Base-by-base conservation (phyloP, 1,140 invertebrate species). In the Patella vulgata region DNA sequence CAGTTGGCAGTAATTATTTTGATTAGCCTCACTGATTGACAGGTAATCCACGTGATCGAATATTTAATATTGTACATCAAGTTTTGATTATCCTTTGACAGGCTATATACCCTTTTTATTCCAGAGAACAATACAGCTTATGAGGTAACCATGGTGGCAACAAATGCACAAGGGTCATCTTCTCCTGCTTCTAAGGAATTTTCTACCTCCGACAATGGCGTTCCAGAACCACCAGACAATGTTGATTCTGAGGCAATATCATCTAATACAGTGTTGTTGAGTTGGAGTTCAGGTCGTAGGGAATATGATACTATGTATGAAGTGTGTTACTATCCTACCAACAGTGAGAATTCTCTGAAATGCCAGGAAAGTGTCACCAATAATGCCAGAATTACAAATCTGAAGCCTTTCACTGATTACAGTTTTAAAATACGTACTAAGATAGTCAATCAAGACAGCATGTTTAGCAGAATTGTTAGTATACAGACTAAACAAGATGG, bases 361-460 rank as follows among this genome's bases (percentile, higher is more conserved):
- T 3, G 28, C 61, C 12, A 61, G 44, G 40, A 57, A 52, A 39
- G 58, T 39, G 17, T 36, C 6, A 52, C 30, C 28, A 33, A 28
- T 6, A 33, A 30, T 19, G 42, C 53, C 5, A 40, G 43, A 23
- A 51, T 73, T 12, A 31, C 36, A 1, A 46, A 57, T 14, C 46
- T 75, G 3, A 55, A 62, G 48, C 65, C 73, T 3, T 75, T 58
- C 46, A 70, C 68, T 14, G 39, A n/a, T 28, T 75, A 75, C 40
- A 40, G 52, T 57, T 69, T 73, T 54, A 55, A 55, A 17, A 64
- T 73, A 0, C 50, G 64, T 9, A 57, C 67, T 12, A 30, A 60
- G n/a, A 59, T 63, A 14, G n/a, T 31, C 11, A 33, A 51, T 19
- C 47, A 56, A 5, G 36, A 25, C 1, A 56, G 65, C 9, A 40